phyloP scores from a whole-genome alignment of 2,888 invertebrate genomes.

The Lithophane leautieri region DNA sequence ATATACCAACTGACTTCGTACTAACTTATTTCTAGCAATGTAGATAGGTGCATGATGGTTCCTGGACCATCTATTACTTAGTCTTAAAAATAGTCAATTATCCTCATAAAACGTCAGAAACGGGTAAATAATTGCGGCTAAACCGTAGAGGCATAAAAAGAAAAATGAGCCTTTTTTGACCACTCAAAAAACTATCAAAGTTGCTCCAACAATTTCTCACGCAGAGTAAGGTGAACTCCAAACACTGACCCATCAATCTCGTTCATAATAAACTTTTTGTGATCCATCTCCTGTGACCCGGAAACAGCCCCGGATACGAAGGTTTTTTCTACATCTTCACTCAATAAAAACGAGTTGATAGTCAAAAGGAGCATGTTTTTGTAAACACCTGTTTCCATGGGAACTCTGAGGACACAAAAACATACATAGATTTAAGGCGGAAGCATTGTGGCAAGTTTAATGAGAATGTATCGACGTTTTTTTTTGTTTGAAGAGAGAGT shows the following conservation, averaged over 20 bases:
- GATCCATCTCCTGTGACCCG: slow-evolving; percentile 76
- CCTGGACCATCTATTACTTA: not conserved
- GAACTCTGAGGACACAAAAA: slow-evolving; percentile 78
- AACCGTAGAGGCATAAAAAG: not conserved
- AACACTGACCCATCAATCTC: slow-evolving; percentile 82
- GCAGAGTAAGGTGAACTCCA: slow-evolving; percentile 72
- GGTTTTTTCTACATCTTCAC: slow-evolving; percentile 71
- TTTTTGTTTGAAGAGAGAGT: slow-evolving; percentile 21
- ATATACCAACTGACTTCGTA: not conserved
- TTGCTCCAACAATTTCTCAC: slow-evolving; percentile 69
- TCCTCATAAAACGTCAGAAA: not conserved
- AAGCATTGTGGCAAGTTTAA: slow-evolving; percentile 51
- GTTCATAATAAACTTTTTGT: slow-evolving; percentile 73
- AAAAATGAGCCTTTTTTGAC: not conserved
- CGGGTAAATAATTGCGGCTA: too few species aligned
- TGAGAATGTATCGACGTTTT: slow-evolving; percentile 25
- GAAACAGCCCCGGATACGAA: slow-evolving; percentile 85
- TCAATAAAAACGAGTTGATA: slow-evolving; percentile 85
- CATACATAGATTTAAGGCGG: slow-evolving; percentile 72
- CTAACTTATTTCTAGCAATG: not conserved
- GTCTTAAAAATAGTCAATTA: not conserved
- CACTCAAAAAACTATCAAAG: not conserved
- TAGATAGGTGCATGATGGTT: not conserved
- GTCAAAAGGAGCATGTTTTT: slow-evolving; percentile 83
- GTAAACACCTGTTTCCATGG: slow-evolving; percentile 86